Percentiles rank a stretch among this genome's conserved stretches.
phyloP scores from a whole-genome alignment of 2,888 invertebrate species.

The Nomada goodeniana region DNA sequence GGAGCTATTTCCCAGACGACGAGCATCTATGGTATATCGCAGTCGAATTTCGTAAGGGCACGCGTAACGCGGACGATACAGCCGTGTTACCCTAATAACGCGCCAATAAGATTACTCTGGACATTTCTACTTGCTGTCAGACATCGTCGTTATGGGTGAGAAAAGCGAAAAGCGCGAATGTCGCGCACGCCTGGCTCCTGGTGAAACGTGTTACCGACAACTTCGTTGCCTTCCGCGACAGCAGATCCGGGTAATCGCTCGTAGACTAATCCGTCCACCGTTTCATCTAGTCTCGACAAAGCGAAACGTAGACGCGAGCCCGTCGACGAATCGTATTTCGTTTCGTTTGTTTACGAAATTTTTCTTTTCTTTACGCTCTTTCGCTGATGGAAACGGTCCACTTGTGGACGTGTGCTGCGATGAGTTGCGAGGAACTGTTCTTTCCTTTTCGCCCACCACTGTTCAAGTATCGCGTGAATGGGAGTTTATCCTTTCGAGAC shows the following conservation, averaged over 20 bases:
- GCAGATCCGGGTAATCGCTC: conserved; percentile 8
- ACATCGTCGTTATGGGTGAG: conserved; percentile 1
- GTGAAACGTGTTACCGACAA: not conserved
- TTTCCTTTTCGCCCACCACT: too few relatives aligned
- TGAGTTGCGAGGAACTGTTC: too few relatives aligned
- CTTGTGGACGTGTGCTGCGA: too few relatives aligned
- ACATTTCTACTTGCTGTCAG: conserved; percentile 4
- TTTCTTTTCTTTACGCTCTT: not conserved
- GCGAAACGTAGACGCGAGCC: not conserved
- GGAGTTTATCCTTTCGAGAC: too few relatives aligned
- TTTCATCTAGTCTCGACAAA: not conserved
- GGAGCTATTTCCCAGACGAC: conserved; percentile 54
- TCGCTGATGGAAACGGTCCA: too few relatives aligned
- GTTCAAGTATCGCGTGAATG: too few relatives aligned
- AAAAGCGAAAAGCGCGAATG: not conserved
- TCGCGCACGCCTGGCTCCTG: not conserved
- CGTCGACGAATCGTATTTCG: not conserved
- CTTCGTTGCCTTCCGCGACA: conserved; percentile 14
- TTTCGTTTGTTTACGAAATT: not conserved
- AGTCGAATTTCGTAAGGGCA: conserved; percentile 4
- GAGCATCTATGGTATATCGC: conserved; percentile 10
- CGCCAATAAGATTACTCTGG: conserved; percentile 43
- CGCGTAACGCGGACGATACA: conserved; percentile 10
- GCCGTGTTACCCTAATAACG: conserved; percentile 35
- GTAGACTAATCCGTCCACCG: not conserved